Percentiles rank a stretch among this genome's conserved stretches.
phyloP scores from a whole-genome alignment of 2,888 invertebrate species.

The Ectemnius cavifrons region DNA sequence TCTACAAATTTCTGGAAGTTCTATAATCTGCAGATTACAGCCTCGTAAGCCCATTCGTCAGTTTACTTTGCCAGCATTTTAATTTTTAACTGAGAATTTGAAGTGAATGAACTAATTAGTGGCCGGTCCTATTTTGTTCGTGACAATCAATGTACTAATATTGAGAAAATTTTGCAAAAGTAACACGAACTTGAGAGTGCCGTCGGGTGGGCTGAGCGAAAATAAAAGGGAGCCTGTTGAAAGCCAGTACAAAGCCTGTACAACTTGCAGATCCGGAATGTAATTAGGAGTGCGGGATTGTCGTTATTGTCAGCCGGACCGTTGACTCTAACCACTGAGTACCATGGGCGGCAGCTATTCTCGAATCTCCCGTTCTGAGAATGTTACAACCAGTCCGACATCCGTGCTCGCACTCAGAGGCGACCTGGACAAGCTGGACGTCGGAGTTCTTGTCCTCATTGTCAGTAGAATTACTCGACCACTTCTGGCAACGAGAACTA shows the following conservation, averaged over 20 bases:
- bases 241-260: slow-evolving; percentile 19
- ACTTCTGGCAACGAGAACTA: no score
- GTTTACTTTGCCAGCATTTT: no score
- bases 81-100: no score
- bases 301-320: slow-evolving; percentile 62
- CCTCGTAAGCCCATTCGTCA: no score
- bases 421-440: no score
- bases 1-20: no score
- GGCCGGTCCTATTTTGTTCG: not conserved
- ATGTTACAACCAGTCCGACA: slow-evolving; percentile 38
- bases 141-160: not conserved
- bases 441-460: no score
- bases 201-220: not conserved
- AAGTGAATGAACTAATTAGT: no score
- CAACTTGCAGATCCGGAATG: slow-evolving; percentile 59
- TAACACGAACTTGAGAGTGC: not conserved
- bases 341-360: slow-evolving; percentile 50
- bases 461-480: no score
- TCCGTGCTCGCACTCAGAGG: slow-evolving; percentile 40
- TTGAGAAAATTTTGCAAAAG: no score
- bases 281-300: slow-evolving; percentile 70
- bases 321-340: slow-evolving; percentile 64
- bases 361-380: slow-evolving; percentile 58
- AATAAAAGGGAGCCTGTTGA: slow-evolving; percentile 16
- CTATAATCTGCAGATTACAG: no score